Conservation (phyloP, 2,113 vertebrate species). For the Notechis scutatus region DNA sequence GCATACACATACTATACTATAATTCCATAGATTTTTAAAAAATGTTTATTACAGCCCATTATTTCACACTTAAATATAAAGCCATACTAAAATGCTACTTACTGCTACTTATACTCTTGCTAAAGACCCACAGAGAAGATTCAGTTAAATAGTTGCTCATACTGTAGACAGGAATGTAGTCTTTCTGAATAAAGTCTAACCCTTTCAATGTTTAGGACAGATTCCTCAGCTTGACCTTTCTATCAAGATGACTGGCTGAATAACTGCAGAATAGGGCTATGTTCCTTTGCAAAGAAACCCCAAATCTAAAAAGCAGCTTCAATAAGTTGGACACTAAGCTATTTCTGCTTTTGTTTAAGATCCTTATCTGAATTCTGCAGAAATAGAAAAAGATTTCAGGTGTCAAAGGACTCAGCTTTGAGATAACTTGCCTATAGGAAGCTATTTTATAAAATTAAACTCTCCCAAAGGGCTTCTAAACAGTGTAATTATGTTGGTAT, state of each 20-base stretch:
- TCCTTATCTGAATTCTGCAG: neutral
- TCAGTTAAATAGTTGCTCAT: neutral
- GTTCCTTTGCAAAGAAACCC: accelerated
- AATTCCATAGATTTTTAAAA: neutral
- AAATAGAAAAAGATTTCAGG: neutral
- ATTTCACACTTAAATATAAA: neutral
- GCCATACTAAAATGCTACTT: neutral
- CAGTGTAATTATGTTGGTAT: neutral
- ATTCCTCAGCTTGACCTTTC: neutral
- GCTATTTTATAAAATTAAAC: neutral
- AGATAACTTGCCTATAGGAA: neutral
- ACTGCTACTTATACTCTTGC: constrained; percentile 12
- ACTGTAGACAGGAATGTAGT: neutral
- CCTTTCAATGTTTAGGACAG: constrained; percentile 8
- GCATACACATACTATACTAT: neutral
- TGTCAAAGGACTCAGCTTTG: neutral
- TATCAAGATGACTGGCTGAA: constrained; percentile 22
- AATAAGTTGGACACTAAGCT: neutral
- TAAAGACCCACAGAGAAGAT: constrained; percentile 31
- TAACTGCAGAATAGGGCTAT: accelerated
- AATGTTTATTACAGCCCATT: neutral
- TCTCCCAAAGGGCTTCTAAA: neutral
- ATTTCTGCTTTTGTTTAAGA: neutral
- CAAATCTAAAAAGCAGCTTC: neutral
- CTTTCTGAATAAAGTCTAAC: constrained; percentile 14